Percentiles rank a stretch among this genome's conserved stretches.
These are phyloP conservation scores for Drosophila busckii DNA, from an alignment of 1,140 invertebrate genomes.

Conservation along the genomic window DNA sequence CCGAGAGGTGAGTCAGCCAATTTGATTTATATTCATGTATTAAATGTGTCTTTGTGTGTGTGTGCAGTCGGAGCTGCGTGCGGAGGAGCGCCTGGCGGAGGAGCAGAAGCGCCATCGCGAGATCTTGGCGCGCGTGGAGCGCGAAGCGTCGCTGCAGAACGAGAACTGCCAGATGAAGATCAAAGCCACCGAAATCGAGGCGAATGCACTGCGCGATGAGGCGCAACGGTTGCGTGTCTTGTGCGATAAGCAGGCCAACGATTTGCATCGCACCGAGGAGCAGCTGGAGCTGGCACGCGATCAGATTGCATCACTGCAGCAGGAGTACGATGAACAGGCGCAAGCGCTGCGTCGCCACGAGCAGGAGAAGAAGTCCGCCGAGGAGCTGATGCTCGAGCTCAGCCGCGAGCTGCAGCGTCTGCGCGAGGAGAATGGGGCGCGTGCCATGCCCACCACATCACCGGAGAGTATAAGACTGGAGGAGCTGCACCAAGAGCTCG, in stretches of 20 bases:
- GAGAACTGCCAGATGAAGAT: conserved; percentile 91
- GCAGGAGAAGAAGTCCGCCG: conserved; percentile 66
- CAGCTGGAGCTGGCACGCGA: conserved; percentile 79
- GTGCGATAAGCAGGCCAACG: conserved; percentile 77
- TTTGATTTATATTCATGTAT: not conserved
- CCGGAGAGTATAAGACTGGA: conserved; percentile 85
- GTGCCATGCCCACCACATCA: conserved; percentile 81
- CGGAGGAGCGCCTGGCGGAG: conserved; percentile 90
- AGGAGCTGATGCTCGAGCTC: conserved; percentile 80
- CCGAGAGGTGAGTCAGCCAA: conserved; percentile 83
- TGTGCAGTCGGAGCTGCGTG: conserved; percentile 85
- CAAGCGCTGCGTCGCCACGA: conserved; percentile 78
- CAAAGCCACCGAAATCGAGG: conserved; percentile 88
- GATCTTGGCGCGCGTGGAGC: conserved; percentile 87
- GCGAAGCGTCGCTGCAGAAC: conserved; percentile 91
- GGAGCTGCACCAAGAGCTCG: conserved; percentile 85
- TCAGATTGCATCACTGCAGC: conserved; percentile 79
- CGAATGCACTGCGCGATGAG: conserved; percentile 88
- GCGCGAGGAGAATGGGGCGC: conserved; percentile 79
- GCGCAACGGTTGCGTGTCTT: conserved; percentile 79
- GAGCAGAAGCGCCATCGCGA: conserved; percentile 92
- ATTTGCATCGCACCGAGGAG: conserved; percentile 74
- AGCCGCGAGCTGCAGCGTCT: conserved; percentile 80
- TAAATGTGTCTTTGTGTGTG: too few species aligned
- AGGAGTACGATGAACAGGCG: conserved; percentile 80